phyloP scores from a whole-genome alignment of 1,140 invertebrate species.

The Nebria ingens region DNA sequence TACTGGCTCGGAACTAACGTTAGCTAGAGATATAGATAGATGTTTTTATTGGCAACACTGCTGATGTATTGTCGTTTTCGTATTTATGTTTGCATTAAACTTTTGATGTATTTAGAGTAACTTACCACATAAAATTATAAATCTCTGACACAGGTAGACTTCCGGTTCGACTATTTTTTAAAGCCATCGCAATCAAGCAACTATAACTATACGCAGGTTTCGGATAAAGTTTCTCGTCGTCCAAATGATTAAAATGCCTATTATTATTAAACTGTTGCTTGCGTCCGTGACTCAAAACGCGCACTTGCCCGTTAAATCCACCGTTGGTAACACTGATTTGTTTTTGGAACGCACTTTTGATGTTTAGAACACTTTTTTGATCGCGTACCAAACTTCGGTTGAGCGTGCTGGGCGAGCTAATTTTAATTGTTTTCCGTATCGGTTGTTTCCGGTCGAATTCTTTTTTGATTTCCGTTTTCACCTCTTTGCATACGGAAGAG shows the following conservation, averaged over 20 bases:
- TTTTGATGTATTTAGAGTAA: conserved; percentile 22
- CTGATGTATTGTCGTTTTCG: not conserved
- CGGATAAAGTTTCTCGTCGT: conserved; percentile 66
- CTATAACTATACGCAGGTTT: conserved; percentile 97
- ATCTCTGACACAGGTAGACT: conserved; percentile 96
- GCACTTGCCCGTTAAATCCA: conserved; percentile 16
- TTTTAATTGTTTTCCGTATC: conserved; percentile 18
- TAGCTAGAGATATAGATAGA: too few relatives aligned
- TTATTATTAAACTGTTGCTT: conserved; percentile 39
- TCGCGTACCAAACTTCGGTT: not conserved
- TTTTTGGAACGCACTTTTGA: not conserved
- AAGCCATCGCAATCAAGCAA: conserved; percentile 92
- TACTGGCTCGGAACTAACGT: too few relatives aligned
- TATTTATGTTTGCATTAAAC: not conserved
- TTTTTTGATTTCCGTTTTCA: conserved; percentile 17
- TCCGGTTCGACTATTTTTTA: conserved; percentile 91
- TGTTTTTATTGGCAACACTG: too few relatives aligned
- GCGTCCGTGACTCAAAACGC: conserved; percentile 31
- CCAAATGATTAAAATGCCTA: conserved; percentile 40
- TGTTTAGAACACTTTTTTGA: not conserved
- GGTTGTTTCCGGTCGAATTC: conserved; percentile 16
- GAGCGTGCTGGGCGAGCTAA: conserved; percentile 17
- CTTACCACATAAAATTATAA: conserved; percentile 97
- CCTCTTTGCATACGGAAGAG: conserved; percentile 29
- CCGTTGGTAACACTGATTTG: not conserved